phyloP scores from a whole-genome alignment of 2,113 vertebrate genomes.

The Cardinalis cardinalis region DNA sequence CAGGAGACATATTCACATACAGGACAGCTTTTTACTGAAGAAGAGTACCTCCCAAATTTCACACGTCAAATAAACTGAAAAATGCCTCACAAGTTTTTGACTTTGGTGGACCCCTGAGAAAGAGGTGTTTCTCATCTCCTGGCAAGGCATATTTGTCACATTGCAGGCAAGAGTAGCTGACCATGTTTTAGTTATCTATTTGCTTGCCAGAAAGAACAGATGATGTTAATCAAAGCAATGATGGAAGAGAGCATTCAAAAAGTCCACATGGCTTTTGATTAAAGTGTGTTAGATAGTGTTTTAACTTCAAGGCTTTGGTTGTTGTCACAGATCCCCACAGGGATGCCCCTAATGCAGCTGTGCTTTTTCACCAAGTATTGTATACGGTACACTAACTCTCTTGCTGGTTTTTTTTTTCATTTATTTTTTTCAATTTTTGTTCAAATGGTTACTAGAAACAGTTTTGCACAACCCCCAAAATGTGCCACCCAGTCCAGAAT shows the following conservation, averaged over 20 bases:
- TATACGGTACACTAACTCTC: not conserved
- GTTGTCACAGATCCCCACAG: not conserved
- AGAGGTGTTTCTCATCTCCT: not conserved
- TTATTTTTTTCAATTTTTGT: not conserved
- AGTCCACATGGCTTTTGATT: slow-evolving; percentile 32
- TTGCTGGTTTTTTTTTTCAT: not conserved
- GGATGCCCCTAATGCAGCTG: not conserved
- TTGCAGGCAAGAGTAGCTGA: slow-evolving; percentile 10
- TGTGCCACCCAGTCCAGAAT: not conserved
- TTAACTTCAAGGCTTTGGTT: slow-evolving; percentile 25
- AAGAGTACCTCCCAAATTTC: not conserved
- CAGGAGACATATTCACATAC: not conserved
- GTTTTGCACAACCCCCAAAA: not conserved
- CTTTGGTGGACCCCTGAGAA: not conserved
- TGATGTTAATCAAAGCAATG: slow-evolving; percentile 42
- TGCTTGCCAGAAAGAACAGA: slow-evolving; percentile 46
- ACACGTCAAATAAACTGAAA: not conserved
- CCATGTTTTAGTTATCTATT: slow-evolving; percentile 35
- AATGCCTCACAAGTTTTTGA: not conserved
- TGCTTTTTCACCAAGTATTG: not conserved
- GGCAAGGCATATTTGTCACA: not conserved
- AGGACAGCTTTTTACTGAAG: not conserved
- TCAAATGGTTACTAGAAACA: not conserved
- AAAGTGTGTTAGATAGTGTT: slow-evolving; percentile 10
- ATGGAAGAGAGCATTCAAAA: slow-evolving; percentile 29